These are phyloP conservation scores for Chaenodraco wilsoni DNA, from an alignment of 2,797 vertebrate species.

Conservation along the genomic window DNA sequence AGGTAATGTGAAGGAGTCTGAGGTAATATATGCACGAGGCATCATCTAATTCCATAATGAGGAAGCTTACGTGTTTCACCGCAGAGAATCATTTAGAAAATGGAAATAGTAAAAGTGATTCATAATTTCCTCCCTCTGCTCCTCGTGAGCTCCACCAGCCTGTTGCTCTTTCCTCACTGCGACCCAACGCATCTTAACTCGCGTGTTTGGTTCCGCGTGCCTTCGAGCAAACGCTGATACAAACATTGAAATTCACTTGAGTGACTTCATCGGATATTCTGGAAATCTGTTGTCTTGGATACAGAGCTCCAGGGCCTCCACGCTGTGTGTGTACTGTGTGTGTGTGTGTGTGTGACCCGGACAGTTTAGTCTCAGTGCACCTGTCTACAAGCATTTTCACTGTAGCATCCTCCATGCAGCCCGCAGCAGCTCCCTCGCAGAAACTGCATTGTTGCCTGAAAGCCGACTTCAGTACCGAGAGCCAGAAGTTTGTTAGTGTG, in stretches of 20 bases:
- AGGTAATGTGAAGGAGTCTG: constrained; percentile 66
- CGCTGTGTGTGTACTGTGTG: neutral
- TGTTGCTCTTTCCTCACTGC: constrained; percentile 51
- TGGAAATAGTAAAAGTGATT: constrained; percentile 30
- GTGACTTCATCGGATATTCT: constrained; percentile 73
- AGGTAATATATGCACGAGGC: constrained; percentile 69
- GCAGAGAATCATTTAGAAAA: constrained; percentile 20
- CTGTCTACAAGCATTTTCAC: constrained; percentile 18
- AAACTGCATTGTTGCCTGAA: neutral
- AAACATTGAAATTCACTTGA: constrained; percentile 76
- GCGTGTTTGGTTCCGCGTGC: constrained; percentile 39
- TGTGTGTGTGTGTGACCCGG: constrained; percentile 31
- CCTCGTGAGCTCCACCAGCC: constrained; percentile 21
- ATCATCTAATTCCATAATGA: constrained; percentile 55
- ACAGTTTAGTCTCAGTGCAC: constrained; percentile 14
- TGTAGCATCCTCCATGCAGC: neutral
- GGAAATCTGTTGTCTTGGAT: constrained; percentile 75
- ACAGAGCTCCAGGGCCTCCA: constrained; percentile 36
- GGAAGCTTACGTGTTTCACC: constrained; percentile 20
- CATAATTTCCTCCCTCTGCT: constrained; percentile 35
- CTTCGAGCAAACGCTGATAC: constrained; percentile 56
- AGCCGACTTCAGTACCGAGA: too few relatives aligned
- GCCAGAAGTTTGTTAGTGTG: too few relatives aligned
- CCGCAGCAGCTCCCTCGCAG: constrained; percentile 14
- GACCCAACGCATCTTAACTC: constrained; percentile 20